Evolutionary conservation across 2,888 invertebrate species (phyloP).

Genomic region (Heterodera filipjevi): DNA sequence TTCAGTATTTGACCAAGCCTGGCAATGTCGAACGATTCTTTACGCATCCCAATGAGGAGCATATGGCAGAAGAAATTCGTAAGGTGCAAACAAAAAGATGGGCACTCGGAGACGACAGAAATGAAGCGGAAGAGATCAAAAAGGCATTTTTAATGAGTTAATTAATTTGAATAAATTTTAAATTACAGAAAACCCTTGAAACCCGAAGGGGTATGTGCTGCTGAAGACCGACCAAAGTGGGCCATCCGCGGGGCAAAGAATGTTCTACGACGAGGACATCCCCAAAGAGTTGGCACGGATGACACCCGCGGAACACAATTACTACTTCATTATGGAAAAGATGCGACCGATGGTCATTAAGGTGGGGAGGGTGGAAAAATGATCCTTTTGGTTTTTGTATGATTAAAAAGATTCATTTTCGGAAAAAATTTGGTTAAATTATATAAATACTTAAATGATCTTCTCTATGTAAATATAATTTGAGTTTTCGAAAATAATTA

Average conservation of each 20-base stretch:
- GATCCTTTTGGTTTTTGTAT: too few species aligned
- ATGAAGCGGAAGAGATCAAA: neutral
- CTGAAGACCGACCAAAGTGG: neutral
- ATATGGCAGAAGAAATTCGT: neutral
- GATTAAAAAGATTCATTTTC: too few species aligned
- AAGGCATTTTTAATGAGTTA: neutral
- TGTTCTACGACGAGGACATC: neutral
- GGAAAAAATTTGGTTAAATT: too few species aligned
- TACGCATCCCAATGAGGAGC: neutral
- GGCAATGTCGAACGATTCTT: neutral
- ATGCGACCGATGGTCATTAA: neutral
- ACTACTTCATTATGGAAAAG: neutral
- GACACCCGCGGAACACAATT: neutral
- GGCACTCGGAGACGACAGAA: neutral
- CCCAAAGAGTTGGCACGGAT: neutral
- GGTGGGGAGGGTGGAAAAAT: too few species aligned
- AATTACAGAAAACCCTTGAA: neutral
- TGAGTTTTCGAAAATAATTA: too few species aligned
- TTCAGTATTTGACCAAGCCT: neutral
- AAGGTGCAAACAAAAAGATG: neutral
- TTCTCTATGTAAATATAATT: too few species aligned
- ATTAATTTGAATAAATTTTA: neutral
- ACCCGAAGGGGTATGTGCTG: neutral
- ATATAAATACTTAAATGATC: too few species aligned
- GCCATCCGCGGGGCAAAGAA: neutral